Evolutionary conservation across 2,797 vertebrate species (phyloP).

Genomic region (Coreius guichenoti): DNA sequence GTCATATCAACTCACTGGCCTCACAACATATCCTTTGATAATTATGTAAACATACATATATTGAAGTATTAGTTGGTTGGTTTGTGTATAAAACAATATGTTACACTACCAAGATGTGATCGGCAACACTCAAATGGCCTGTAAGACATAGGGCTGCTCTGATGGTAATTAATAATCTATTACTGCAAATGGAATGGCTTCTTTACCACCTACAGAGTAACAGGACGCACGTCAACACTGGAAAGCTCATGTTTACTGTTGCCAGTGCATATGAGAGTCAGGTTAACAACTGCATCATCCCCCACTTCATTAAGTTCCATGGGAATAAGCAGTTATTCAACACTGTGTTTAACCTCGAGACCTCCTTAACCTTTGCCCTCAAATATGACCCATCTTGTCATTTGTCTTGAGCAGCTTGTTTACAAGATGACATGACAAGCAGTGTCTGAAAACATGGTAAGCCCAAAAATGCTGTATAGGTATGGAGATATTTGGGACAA

Average conservation of each 20-base stretch:
- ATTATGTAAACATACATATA: neutral
- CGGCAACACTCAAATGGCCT: neutral
- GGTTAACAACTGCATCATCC: conserved; percentile 8
- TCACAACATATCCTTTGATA: conserved; percentile 5
- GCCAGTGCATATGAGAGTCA: conserved; percentile 14
- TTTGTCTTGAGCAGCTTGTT: neutral
- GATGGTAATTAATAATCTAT: conserved; percentile 55
- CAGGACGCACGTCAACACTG: conserved; percentile 25
- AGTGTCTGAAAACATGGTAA: neutral
- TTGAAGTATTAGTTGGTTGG: neutral
- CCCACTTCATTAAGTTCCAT: neutral
- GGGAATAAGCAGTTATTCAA: conserved; percentile 24
- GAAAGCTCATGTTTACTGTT: conserved; percentile 53
- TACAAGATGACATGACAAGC: neutral
- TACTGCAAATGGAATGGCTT: conserved; percentile 47
- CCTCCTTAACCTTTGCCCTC: conserved; percentile 23
- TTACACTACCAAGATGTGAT: neutral
- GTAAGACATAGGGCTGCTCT: neutral
- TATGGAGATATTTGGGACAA: neutral
- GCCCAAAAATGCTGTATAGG: neutral
- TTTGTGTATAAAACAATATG: neutral
- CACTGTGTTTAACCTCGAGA: conserved; percentile 11
- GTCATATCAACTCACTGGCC: neutral
- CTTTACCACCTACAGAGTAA: conserved; percentile 36
- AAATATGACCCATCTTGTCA: neutral